These are phyloP conservation scores for Ormyrus rosae DNA, from an alignment of 2,888 invertebrate genomes.

Conservation along the genomic window DNA sequence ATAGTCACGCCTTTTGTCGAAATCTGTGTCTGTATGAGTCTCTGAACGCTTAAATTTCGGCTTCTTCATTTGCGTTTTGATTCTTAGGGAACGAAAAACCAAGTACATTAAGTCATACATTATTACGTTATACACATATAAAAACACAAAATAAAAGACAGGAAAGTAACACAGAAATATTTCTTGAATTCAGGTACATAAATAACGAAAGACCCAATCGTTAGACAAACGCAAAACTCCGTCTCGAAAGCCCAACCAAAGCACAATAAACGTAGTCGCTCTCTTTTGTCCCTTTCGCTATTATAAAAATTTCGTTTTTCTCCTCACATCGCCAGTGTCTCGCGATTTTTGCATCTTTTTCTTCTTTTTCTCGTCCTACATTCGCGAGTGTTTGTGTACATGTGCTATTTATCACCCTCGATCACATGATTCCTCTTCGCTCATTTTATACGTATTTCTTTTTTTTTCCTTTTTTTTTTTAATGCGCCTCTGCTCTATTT, in stretches of 20 bases:
- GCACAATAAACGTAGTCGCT: constrained; percentile 2
- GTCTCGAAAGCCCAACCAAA: not conserved
- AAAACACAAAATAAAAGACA: not conserved
- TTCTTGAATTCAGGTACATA: constrained; percentile 47
- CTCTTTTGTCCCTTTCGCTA: not conserved
- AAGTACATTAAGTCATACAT: not conserved
- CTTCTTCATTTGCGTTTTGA: constrained; percentile 15
- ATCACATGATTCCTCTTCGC: too few relatives aligned
- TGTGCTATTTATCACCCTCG: too few relatives aligned
- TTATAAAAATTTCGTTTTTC: constrained; percentile 13
- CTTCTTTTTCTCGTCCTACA: too few relatives aligned
- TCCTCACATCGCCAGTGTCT: not conserved
- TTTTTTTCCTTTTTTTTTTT: too few relatives aligned
- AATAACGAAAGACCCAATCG: constrained; percentile 40
- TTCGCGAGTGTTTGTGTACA: too few relatives aligned
- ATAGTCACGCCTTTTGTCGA: not conserved
- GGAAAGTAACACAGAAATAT: not conserved
- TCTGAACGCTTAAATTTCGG: not conserved
- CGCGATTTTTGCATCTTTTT: too few relatives aligned
- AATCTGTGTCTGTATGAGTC: constrained; percentile 43
- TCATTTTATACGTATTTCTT: too few relatives aligned
- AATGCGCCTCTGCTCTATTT: too few relatives aligned
- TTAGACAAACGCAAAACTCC: constrained; percentile 14
- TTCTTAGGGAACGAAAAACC: constrained; percentile 49
- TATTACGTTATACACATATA: too few relatives aligned